A percentile compares a stretch with the other conserved stretches of the same genome.
These are phyloP conservation scores for Cynopterus sphinx DNA, from an alignment of 2,797 vertebrate species.

Conservation along the genomic window DNA sequence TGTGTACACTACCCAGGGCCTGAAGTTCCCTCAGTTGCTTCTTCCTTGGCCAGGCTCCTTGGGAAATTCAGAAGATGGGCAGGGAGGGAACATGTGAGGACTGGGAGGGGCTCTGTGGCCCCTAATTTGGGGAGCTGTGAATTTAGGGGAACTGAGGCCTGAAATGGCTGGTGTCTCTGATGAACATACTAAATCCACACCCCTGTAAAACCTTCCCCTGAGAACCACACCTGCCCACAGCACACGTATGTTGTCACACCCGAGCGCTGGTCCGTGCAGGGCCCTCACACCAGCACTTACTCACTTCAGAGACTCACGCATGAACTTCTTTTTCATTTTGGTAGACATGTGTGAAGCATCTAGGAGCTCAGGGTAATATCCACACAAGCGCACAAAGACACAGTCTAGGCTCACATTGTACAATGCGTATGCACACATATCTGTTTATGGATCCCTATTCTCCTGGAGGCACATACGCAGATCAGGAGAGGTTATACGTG, in stretches of 20 bases:
- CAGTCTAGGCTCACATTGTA: not conserved
- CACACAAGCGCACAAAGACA: not conserved
- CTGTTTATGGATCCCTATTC: not conserved
- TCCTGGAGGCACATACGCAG: not conserved
- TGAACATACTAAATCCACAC: not conserved
- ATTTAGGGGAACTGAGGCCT: not conserved
- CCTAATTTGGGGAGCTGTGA: not conserved
- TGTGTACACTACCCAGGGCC: fast-evolving
- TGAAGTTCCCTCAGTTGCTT: not conserved
- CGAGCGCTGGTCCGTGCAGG: fast-evolving
- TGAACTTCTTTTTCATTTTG: not conserved
- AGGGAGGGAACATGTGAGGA: not conserved
- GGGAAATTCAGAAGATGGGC: not conserved
- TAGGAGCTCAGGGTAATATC: not conserved
- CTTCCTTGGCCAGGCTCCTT: not conserved
- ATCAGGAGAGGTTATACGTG: not conserved
- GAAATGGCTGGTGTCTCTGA: not conserved
- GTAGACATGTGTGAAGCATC: not conserved
- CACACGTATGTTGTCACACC: not conserved
- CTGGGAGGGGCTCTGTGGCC: not conserved
- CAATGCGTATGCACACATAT: fast-evolving
- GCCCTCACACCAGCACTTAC: too few relatives aligned
- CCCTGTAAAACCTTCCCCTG: not conserved
- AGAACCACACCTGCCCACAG: not conserved
- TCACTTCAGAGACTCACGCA: not conserved